Evolutionary conservation across 2,888 invertebrate genomes (phyloP).

Genomic region (Clusia tigrina): DNA sequence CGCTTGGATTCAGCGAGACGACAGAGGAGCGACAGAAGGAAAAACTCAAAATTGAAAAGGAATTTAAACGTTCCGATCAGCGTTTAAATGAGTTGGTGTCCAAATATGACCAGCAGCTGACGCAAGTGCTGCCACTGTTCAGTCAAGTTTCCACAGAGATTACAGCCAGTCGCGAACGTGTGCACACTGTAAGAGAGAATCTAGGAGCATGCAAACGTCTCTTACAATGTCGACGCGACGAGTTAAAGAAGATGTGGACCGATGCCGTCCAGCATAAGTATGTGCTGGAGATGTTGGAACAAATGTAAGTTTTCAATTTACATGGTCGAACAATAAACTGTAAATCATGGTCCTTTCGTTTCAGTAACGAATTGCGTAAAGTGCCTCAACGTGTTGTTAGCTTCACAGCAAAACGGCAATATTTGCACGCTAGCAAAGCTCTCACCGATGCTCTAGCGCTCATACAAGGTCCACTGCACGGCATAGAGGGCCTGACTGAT

Average conservation of each 20-base stretch:
- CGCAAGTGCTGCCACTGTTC: conserved; percentile 74
- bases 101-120: conserved; percentile 86
- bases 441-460: conserved; percentile 75
- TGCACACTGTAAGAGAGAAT: conserved; percentile 81
- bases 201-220: conserved; percentile 84
- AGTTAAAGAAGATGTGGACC: conserved; percentile 91
- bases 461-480: conserved; percentile 77
- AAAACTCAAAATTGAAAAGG: conserved; percentile 91
- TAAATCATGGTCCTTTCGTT: conserved; percentile 28
- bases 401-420: conserved; percentile 77
- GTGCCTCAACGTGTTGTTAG: conserved; percentile 75
- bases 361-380: conserved; percentile 77
- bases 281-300: conserved; percentile 85
- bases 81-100: conserved; percentile 88
- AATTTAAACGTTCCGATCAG: conserved; percentile 90
- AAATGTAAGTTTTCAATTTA: conserved; percentile 69
- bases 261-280: conserved; percentile 97
- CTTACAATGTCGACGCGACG: conserved; percentile 89
- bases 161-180: conserved; percentile 78
- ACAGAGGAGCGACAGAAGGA: conserved; percentile 93
- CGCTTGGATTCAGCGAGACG: conserved; percentile 91
- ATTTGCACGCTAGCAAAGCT: conserved; percentile 84
- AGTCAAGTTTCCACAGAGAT: conserved; percentile 79
- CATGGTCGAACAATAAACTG: background rate
- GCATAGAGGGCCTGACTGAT: conserved; percentile 85